Base-by-base conservation (phyloP, 1,140 invertebrate genomes). In the Triops longicaudatus region DNA sequence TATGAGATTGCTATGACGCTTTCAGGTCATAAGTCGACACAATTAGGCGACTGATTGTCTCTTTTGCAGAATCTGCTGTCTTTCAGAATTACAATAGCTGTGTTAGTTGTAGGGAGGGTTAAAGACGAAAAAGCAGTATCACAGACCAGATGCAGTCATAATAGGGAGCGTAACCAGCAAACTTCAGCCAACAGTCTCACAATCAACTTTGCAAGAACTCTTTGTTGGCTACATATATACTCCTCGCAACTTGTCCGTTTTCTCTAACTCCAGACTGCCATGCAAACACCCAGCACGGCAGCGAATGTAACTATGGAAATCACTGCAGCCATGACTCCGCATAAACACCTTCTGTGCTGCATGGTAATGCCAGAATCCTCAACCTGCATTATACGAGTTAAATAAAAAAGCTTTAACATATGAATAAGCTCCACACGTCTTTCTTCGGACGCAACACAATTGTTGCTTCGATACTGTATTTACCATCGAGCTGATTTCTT, bases 241-340 rank as follows among this genome's bases (percentile, higher is more conserved):
- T 37, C 31, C 6, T 63, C 50, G 14, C 50, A 17, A 22, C 5
- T n/a, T 22, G 17, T 22, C 50, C n/a, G 22, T 22, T n/a, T 22
- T 17, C 50, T 17, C 50, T 63, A 63, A 63, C 50, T 63, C 50
- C 50, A 37, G 37, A 78, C 71, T 26, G 63, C 63, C 14, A 79
- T 72, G n/a, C 78, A 78, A 41, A 78, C 76, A 22, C 79, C 80
- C 17, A 80, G 72, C n/a, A 80, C 75, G 17, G 79, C 73, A 12
- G 75, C 80, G 28, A 79, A 63, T 28, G 80, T 26, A 42, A 80
- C 75, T 22, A 80, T 72, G 75, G 50, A 41, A n/a, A 80, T 76
- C 41, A 78, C 37, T 28, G 74, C 42, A 12, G 75, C 75, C 75
- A 80, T 77, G 27, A 78, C 76, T 26, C 76, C 79, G 75, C 79